Conservation (phyloP, 1,140 invertebrate species). For the Mesaphorura yosii region DNA sequence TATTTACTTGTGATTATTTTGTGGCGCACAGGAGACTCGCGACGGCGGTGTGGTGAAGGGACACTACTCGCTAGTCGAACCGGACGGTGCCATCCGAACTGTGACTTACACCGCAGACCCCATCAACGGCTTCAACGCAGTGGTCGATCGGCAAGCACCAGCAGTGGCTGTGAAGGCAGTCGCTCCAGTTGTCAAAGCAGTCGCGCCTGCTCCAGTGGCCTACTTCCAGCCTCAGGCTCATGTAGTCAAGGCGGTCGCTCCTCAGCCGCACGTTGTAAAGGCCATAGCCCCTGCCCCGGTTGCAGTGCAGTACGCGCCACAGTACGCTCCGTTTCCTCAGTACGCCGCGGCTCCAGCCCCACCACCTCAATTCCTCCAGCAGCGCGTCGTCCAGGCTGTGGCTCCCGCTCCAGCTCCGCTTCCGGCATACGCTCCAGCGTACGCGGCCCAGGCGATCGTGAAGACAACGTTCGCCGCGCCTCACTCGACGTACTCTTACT, state of each 20-base stretch:
- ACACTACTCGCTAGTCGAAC: conserved; percentile 32
- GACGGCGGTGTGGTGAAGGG: conserved; percentile 45
- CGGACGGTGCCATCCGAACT: conserved; percentile 17
- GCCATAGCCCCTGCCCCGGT: background rate
- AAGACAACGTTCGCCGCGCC: background rate
- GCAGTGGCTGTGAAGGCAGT: background rate
- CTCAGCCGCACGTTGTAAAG: background rate
- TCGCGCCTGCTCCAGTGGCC: background rate
- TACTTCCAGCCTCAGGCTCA: conserved; percentile 1
- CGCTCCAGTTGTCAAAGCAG: background rate
- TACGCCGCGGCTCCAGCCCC: background rate
- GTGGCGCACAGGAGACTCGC: conserved; percentile 39
- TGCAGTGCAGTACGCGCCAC: background rate
- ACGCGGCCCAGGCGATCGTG: background rate
- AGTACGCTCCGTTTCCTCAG: background rate
- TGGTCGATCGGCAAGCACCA: conserved; percentile 1
- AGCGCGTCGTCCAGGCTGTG: background rate
- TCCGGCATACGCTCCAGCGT: background rate
- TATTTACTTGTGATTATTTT: background rate
- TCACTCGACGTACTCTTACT: no score
- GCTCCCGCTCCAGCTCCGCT: background rate
- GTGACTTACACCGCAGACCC: conserved; percentile 19
- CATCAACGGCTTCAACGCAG: conserved; percentile 10
- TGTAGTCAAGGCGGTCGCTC: background rate
- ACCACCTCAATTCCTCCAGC: no score